These are phyloP conservation scores for Eupelmus urozonus DNA, from an alignment of 2,888 invertebrate species.

Conservation along the genomic window DNA sequence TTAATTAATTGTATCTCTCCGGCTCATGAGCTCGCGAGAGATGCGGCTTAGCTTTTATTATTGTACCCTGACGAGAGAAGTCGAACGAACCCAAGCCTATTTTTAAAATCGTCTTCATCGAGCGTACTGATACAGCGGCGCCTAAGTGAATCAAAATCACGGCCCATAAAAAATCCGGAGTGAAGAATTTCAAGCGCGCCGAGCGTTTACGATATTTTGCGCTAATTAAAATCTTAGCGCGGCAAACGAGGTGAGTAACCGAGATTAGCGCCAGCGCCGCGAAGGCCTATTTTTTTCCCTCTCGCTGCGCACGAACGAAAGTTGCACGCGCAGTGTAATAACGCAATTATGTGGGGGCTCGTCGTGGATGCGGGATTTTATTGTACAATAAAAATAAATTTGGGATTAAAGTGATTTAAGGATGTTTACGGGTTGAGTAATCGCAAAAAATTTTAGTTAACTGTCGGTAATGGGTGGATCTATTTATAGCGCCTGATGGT, in stretches of 20 bases:
- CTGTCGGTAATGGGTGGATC: too few species aligned
- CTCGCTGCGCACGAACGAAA: conserved; percentile 4
- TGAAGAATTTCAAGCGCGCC: neutral
- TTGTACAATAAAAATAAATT: too few species aligned
- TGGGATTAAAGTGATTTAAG: too few species aligned
- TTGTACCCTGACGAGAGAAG: conserved; percentile 1
- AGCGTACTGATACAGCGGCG: neutral
- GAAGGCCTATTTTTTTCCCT: conserved; percentile 5
- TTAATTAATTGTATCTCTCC: conserved; percentile 31
- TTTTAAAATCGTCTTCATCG: neutral
- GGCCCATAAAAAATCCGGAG: neutral
- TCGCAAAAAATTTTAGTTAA: too few species aligned
- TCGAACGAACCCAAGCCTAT: neutral
- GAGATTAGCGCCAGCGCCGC: neutral
- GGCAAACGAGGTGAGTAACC: conserved; percentile 9
- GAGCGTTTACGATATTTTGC: conserved; percentile 10
- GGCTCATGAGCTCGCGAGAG: neutral
- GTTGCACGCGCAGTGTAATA: too few species aligned
- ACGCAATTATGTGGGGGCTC: too few species aligned
- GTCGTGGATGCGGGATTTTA: too few species aligned
- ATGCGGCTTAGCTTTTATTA: neutral
- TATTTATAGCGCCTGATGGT: too few species aligned
- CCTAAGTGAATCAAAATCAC: neutral
- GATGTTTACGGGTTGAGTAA: too few species aligned
- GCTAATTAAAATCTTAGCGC: conserved; percentile 18